Evolutionary conservation across 2,797 vertebrate species (phyloP).

Genomic region (Cossypha dichroa): DNA sequence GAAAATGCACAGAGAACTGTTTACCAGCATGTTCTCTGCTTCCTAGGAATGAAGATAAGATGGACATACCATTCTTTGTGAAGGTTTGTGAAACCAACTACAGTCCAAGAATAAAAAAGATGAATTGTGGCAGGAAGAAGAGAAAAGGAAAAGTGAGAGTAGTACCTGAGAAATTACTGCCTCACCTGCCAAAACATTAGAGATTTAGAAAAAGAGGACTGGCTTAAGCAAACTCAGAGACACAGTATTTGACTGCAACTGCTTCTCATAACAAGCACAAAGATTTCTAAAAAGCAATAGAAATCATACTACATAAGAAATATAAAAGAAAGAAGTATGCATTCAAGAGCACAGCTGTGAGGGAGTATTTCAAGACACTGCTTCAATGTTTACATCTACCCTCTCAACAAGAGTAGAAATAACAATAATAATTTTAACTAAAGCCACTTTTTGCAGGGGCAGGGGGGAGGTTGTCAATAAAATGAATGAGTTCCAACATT

Average conservation of each 20-base stretch:
- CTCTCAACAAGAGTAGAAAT: neutral
- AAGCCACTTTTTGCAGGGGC: neutral
- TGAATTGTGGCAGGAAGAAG: neutral
- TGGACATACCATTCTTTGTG: neutral
- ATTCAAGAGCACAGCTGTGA: neutral
- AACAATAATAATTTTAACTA: conserved; percentile 2
- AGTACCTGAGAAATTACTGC: neutral
- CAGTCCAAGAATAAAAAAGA: neutral
- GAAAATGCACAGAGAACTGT: neutral
- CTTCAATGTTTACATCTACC: conserved; percentile 15
- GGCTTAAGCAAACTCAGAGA: neutral
- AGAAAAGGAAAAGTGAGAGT: neutral
- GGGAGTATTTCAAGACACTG: neutral
- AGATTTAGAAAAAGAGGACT: neutral
- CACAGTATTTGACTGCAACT: neutral
- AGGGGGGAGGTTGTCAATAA: neutral
- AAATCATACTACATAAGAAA: neutral
- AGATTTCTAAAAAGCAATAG: neutral
- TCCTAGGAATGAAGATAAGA: neutral
- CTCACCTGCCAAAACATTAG: neutral
- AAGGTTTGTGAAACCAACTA: neutral
- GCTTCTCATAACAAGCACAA: neutral
- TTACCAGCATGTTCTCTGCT: neutral
- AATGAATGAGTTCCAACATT: neutral
- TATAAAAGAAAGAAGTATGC: neutral